Percentiles rank a stretch among this genome's conserved stretches.
These are phyloP conservation scores for Spilogale gracilis DNA, from an alignment of 2,113 vertebrate species.

Conservation along the genomic window DNA sequence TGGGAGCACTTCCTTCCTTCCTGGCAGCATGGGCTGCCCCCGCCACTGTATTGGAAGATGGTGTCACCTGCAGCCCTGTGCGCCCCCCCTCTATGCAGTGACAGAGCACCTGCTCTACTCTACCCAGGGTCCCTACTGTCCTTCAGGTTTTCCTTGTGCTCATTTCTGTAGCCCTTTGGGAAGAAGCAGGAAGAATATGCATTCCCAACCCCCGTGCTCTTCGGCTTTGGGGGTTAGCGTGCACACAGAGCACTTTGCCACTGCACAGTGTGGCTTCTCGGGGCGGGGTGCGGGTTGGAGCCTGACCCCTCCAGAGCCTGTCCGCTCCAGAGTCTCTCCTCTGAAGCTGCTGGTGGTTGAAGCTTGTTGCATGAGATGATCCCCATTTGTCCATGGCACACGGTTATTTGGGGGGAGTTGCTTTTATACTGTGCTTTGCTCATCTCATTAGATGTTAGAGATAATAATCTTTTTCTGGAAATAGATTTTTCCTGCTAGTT, in stretches of 20 bases:
- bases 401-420: neutral
- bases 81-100: too few species aligned
- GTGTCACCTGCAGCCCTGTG: neutral
- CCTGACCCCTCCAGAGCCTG: neutral
- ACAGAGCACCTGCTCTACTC: too few species aligned
- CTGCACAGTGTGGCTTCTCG: fast-evolving
- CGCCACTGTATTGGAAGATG: neutral
- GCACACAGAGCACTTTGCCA: neutral
- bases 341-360: too few species aligned
- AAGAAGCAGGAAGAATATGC: neutral
- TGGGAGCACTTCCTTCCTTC: neutral
- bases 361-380: neutral
- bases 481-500: neutral
- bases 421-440: neutral
- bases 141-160: neutral
- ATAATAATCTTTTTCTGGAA: neutral
- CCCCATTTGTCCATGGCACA: neutral
- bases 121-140: neutral
- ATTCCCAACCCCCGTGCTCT: fast-evolving
- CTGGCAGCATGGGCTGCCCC: too few species aligned
- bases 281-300: neutral
- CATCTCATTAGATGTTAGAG: neutral
- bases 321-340: neutral
- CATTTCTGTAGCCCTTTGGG: neutral
- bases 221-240: neutral